Conservation (phyloP, 35 echinoderm and acorn worm genomes). For the Ophioderma brevispina region DNA sequence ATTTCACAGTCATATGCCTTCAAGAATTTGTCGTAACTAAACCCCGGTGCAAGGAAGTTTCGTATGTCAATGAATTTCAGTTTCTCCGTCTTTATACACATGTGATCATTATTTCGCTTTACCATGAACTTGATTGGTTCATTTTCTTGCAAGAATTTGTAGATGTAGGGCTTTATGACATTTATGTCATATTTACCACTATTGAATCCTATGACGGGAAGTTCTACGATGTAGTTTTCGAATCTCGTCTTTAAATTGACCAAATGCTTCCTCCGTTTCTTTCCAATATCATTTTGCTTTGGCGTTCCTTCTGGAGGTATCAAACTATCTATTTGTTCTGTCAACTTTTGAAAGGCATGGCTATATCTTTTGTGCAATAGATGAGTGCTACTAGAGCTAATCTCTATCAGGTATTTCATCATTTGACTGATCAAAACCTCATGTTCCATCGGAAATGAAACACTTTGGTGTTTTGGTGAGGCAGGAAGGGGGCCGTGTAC, state of each 20-base stretch:
- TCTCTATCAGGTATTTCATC: not conserved
- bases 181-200: conserved; percentile 14
- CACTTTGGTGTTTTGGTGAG: conserved; percentile 1
- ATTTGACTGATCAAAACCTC: not conserved
- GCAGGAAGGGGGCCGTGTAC: not conserved
- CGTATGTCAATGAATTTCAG: conserved; percentile 36
- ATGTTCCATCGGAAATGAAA: conserved; percentile 34
- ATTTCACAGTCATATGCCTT: conserved; percentile 38
- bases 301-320: not conserved
- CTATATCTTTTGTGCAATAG: not conserved
- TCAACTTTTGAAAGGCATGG: not conserved
- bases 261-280: not conserved
- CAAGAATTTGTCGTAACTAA: conserved; percentile 34
- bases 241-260: not conserved
- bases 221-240: not conserved
- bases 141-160: not conserved
- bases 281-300: not conserved
- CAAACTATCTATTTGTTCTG: not conserved
- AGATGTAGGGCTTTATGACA: conserved; percentile 1
- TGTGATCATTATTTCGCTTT: conserved; percentile 35
- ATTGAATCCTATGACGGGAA: not conserved
- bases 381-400: not conserved
- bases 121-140: conserved; percentile 19
- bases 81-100: conserved; percentile 21
- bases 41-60: conserved; percentile 45